Evolutionary conservation across 2,797 vertebrate genomes (phyloP), one percentile per base, ranked within the genome.

Genomic region (Bucorvus abyssinicus): DNA sequence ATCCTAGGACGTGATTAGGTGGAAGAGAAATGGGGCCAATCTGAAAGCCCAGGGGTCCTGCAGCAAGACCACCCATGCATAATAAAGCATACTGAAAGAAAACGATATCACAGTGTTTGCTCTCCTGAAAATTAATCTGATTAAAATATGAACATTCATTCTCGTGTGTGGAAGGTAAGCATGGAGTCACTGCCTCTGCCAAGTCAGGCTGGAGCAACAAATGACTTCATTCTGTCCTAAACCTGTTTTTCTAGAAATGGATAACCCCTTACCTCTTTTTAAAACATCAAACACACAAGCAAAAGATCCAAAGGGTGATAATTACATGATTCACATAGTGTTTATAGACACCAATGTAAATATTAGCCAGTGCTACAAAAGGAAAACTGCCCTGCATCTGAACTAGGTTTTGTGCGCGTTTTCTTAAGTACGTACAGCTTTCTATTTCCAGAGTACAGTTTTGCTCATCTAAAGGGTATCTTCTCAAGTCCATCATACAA

Each of bases 361-460:
- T 68, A 50, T 36, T 71, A 82, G 32, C 38, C 7, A 55, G 50
- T 12, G 84, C 50, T 69, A 52, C 38, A 44, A 74, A 64, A 68
- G 17, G 34, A 69, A 75, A 76, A 42, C 22, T 8, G 9, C 3
- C 20, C 68, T 1, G 4, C 52, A 60, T 23, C 24, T 50, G n/a
- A 93, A 85, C 38, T 36, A 73, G 27, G 53, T 56, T 82, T 61
- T 60, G 59, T n/a, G 75, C 14, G 47, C 50, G 69, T 65, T 61
- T 81, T 50, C 38, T 82, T 44, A 55, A 59, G 74, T 98, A 99
- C 99, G 68, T 98, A 99, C 99, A 99, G 97, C 99, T 99, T 98
- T 99, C 99, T 91, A 99, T 99, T 97, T 99, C 99, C 98, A 99
- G 98, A 44, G 99, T 99, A 96, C 99, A 99, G 97, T 99, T 99